Conservation (phyloP, 2,797 vertebrate genomes). For the Sternotherus odoratus region DNA sequence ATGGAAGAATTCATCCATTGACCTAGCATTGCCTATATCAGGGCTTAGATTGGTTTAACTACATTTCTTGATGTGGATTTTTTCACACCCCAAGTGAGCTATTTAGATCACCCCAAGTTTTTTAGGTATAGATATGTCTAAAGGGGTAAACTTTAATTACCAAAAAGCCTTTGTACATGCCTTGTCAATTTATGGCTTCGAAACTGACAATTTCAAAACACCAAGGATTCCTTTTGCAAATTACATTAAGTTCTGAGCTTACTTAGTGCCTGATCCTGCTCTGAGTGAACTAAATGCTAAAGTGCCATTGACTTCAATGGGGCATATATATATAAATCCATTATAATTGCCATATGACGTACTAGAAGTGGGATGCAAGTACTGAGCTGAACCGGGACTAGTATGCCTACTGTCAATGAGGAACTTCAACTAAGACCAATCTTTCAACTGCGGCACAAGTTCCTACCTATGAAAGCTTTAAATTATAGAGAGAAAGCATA, state of each 20-base stretch:
- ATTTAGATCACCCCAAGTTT: background rate
- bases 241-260: background rate
- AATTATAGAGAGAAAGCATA: background rate
- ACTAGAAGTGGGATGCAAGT: background rate
- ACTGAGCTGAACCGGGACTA: constrained; percentile 6
- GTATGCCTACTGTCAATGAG: background rate
- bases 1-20: too few species aligned
- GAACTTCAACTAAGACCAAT: constrained; percentile 18
- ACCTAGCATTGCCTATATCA: background rate
- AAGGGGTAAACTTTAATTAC: background rate
- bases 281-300: constrained; percentile 18
- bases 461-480: constrained; percentile 17
- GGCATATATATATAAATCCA: background rate
- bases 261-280: background rate
- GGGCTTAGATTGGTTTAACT: background rate
- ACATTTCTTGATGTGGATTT: background rate
- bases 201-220: constrained; percentile 47
- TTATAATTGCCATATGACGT: background rate
- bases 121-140: background rate
- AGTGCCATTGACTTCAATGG: background rate
- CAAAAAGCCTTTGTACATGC: background rate
- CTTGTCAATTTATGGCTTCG: constrained; percentile 37
- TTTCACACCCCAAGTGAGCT: background rate
- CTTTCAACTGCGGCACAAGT: constrained; percentile 16
- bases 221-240: background rate